Conservation (phyloP, 2,113 vertebrate genomes). For the Chroicocephalus ridibundus region DNA sequence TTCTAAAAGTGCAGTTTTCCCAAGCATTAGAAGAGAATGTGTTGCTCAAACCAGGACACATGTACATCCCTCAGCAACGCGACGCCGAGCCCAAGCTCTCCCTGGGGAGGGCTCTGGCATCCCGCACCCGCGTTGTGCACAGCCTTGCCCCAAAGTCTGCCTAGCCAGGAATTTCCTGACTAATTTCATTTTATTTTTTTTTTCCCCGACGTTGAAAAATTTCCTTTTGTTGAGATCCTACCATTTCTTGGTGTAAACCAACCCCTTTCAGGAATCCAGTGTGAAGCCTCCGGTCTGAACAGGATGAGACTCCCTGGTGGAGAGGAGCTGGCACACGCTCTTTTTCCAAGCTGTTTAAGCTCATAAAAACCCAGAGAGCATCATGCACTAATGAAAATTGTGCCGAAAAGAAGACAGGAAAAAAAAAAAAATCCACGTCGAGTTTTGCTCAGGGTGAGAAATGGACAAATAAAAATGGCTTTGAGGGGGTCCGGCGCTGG, state of each 20-base stretch:
- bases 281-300: conserved; percentile 11
- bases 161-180: conserved; percentile 42
- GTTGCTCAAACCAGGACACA: neutral
- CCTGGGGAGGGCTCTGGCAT: neutral
- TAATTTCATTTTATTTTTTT: neutral
- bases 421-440: neutral
- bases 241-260: neutral
- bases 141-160: neutral
- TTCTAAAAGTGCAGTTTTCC: neutral
- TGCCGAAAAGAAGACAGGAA: neutral
- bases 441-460: neutral
- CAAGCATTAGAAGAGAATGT: neutral
- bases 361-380: conserved; percentile 36
- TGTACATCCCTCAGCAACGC: neutral
- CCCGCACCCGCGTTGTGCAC: neutral
- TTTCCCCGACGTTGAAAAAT: neutral
- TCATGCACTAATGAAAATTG: conserved; percentile 47
- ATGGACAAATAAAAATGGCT: neutral
- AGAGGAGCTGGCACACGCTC: neutral
- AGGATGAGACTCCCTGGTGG: conserved; percentile 50
- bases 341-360: conserved; percentile 40
- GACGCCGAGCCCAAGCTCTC: neutral
- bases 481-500: neutral
- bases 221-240: neutral
- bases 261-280: neutral